Base-by-base conservation (phyloP, 2,888 invertebrate genomes). In the Polia nebulosa region DNA sequence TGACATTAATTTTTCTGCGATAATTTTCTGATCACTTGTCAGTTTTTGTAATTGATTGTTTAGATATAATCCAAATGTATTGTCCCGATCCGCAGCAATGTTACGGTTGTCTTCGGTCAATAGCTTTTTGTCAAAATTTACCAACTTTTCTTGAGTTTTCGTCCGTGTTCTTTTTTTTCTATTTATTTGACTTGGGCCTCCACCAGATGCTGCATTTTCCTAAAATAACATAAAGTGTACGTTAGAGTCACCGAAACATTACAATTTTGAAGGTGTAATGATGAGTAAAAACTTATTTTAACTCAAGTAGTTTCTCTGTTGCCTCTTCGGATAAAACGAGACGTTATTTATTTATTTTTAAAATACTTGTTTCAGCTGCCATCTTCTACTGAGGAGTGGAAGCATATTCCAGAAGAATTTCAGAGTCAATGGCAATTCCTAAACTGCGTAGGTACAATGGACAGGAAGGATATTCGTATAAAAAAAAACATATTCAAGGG, bases 361-460 rank as follows among this genome's bases (percentile, higher is more conserved):
- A n/a, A 47, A 47, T 25, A 47, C 25, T 47, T 47, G 47, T 47
- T 47, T 47, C 47, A 47, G 47, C 15, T 47, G 15, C 25, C 47
- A 47, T 47, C 52, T 20, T 53, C 52, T 52, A 20, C 52, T 52
- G 52, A 52, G 52, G 69, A 69, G 41, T 72, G 80, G 80, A 36
- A 62, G 41, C 45, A 66, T 56, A 56, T 80, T 44, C 70, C 78
- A 41, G 45, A 59, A 25, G 57, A 68, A 20, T 80, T 80, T 58
- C 67, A 76, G 56, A 27, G 25, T 17, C 67, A 45, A 56, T 82
- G 80, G 72, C 67, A 78, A 29, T 81, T 80, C 58, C 72, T 76
- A 64, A 68, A 82, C 72, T 79, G 72, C 59, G 59, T 81, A 29
- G 82, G 80, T 22, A 51, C 69, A 20, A 66, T 81, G 11, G 82